Conservation (phyloP, 2,113 vertebrate genomes). For the Megaceryle torquata region DNA sequence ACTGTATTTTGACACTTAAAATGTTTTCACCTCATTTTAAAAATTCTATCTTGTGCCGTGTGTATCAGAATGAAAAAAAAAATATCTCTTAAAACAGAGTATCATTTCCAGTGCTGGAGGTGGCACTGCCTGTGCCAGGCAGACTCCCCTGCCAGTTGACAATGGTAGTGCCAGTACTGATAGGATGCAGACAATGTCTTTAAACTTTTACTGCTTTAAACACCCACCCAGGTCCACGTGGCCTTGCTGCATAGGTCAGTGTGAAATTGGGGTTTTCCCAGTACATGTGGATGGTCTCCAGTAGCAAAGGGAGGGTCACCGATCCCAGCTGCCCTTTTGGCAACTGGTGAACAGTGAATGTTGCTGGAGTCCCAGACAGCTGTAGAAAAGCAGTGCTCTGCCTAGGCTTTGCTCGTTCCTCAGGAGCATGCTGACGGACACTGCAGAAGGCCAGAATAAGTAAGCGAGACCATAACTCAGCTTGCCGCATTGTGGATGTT, state of each 20-base stretch:
- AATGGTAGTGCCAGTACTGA: neutral
- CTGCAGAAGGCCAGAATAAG: neutral
- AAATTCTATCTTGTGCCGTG: neutral
- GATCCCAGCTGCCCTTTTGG: conserved; percentile 1
- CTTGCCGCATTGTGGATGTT: neutral
- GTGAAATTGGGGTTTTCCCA: conserved; percentile 41
- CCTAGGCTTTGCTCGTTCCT: neutral
- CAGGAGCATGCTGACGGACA: neutral
- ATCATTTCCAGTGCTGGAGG: neutral
- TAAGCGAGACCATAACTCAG: neutral
- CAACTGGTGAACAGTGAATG: neutral
- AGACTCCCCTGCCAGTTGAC: neutral
- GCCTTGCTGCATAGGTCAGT: conserved; percentile 18
- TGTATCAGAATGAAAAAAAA: neutral
- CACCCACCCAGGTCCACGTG: neutral
- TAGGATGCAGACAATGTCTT: conserved; percentile 3
- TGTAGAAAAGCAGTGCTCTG: neutral
- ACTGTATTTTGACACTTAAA: neutral
- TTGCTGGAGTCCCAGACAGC: neutral
- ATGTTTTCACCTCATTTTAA: neutral
- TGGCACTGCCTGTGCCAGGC: neutral
- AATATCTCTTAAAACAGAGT: neutral
- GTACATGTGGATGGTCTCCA: neutral
- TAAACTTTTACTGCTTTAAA: neutral
- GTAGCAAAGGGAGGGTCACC: neutral